Percentiles rank a stretch among this genome's conserved stretches.
Conservation (phyloP, 2,797 vertebrate species). For the Coregonus sp. region DNA sequence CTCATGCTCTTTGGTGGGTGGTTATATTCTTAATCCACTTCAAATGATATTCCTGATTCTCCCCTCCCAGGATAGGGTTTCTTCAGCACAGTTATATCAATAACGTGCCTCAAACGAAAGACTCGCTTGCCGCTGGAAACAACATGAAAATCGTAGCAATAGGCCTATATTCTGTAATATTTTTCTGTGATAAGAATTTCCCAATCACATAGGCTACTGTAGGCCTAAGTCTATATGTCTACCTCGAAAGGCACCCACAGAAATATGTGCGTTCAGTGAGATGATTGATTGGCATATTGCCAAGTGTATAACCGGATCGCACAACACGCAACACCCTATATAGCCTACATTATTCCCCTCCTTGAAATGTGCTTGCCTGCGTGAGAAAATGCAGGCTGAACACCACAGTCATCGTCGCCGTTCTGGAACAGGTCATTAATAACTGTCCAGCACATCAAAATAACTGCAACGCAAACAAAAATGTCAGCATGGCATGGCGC, state of each 20-base stretch:
- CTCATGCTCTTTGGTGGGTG: neutral
- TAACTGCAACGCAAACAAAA: slow-evolving; percentile 71
- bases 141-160: neutral
- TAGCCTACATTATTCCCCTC: slow-evolving; percentile 38
- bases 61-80: neutral
- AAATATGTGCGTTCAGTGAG: neutral
- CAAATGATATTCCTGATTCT: neutral
- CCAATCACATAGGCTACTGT: neutral
- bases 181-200: neutral
- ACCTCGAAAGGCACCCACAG: neutral
- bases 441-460: slow-evolving; percentile 67
- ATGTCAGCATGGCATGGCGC: slow-evolving; percentile 25
- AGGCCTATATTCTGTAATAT: neutral
- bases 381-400: slow-evolving; percentile 46
- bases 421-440: slow-evolving; percentile 70
- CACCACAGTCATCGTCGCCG: slow-evolving; percentile 36
- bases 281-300: slow-evolving; percentile 48
- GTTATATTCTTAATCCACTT: neutral
- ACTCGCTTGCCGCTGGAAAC: neutral
- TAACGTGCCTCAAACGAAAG: neutral
- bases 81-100: neutral
- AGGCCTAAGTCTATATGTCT: neutral
- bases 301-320: slow-evolving; percentile 21
- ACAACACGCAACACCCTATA: slow-evolving; percentile 12
- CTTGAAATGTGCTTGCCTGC: slow-evolving; percentile 63